Conservation (phyloP, 2,113 vertebrate species). For the Sander vitreus region DNA sequence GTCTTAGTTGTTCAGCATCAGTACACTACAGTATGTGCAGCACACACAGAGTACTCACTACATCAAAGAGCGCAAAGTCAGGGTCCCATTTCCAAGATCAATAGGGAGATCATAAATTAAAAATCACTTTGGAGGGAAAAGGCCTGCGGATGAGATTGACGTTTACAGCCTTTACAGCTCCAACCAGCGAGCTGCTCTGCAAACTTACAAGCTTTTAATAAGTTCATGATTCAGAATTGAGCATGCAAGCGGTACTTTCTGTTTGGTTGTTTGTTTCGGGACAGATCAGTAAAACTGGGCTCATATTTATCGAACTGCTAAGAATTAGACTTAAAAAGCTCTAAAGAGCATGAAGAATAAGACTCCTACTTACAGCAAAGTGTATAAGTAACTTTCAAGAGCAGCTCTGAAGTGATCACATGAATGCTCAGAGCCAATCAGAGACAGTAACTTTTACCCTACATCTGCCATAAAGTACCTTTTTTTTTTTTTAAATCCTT, state of each 20-base stretch:
- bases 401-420: not conserved
- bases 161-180: conserved; percentile 29
- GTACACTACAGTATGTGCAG: conserved; percentile 48
- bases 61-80: conserved; percentile 68
- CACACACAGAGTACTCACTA: conserved; percentile 36
- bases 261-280: conserved; percentile 11
- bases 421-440: not conserved
- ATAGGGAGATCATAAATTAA: conserved; percentile 75
- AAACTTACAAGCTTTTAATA: conserved; percentile 35
- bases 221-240: conserved; percentile 19
- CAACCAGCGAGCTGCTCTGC: not conserved
- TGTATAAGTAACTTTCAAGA: not conserved
- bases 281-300: not conserved
- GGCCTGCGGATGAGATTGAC: conserved; percentile 35
- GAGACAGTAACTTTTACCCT: not conserved
- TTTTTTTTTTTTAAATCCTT: not conserved
- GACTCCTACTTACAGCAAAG: not conserved
- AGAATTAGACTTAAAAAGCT: not conserved
- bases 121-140: conserved; percentile 60
- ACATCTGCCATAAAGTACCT: not conserved
- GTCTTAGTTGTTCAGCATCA: conserved; percentile 59
- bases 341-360: not conserved
- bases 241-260: not conserved
- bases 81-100: conserved; percentile 67
- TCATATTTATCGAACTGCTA: not conserved